A percentile compares a stretch with the other conserved stretches of the same genome.
Evolutionary conservation across 2,113 vertebrate species (phyloP).

Genomic region (Mesembrinibis cayennensis): DNA sequence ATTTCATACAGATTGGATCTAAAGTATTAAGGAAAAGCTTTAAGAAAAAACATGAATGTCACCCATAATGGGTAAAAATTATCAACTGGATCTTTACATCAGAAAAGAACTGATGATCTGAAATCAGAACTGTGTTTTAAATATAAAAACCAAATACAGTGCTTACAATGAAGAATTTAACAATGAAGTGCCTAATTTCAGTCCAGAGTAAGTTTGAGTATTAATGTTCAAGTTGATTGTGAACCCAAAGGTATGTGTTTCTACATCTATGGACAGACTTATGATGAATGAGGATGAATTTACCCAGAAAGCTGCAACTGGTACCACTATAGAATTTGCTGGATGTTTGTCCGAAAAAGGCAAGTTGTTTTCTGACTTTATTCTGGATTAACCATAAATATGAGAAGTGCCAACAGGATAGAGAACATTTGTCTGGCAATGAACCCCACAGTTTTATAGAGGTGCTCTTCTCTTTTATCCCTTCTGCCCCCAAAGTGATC

Average conservation of each 20-base stretch:
- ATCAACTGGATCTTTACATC: not conserved
- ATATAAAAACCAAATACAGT: not conserved
- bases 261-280: not conserved
- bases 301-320: not conserved
- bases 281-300: not conserved
- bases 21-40: not conserved
- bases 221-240: not conserved
- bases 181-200: not conserved
- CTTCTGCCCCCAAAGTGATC: not conserved
- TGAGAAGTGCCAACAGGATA: not conserved
- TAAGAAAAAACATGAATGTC: not conserved
- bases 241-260: not conserved
- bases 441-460: not conserved
- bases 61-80: not conserved
- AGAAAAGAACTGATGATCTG: not conserved
- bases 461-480: not conserved
- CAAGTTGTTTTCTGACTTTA: not conserved
- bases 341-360: not conserved
- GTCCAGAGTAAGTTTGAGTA: rapidly evolving
- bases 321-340: not conserved
- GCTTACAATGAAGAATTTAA: not conserved
- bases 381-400: not conserved
- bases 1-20: not conserved
- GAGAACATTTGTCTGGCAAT: not conserved
- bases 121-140: not conserved